Percentiles rank a stretch among this genome's conserved stretches.
Conservation (phyloP, 2,797 vertebrate species). For the Mallotus villosus region DNA sequence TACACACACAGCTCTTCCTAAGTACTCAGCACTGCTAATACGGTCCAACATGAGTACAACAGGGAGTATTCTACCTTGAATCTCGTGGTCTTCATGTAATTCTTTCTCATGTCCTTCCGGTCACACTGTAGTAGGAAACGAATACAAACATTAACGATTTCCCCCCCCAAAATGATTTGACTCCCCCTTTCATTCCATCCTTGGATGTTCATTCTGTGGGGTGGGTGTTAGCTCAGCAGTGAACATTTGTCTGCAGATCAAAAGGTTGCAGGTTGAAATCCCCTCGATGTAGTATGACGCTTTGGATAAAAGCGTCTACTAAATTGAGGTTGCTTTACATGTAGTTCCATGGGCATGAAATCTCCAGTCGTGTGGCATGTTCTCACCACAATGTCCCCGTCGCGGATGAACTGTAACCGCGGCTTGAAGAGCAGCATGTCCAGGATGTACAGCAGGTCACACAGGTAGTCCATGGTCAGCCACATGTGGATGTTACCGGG, state of each 20-base stretch:
- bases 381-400: slow-evolving; percentile 93
- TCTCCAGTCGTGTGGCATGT: neutral
- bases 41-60: neutral
- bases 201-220: neutral
- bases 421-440: slow-evolving; percentile 90
- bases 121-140: slow-evolving; percentile 74
- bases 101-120: slow-evolving; percentile 87
- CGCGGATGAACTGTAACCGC: slow-evolving; percentile 88
- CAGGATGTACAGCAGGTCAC: slow-evolving; percentile 90
- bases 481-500: slow-evolving; percentile 85
- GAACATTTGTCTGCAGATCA: too few relatives aligned
- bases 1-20: neutral
- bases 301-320: too few relatives aligned
- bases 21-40: too few relatives aligned
- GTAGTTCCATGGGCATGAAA: too few relatives aligned
- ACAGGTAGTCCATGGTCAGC: slow-evolving; percentile 89
- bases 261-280: too few relatives aligned
- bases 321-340: too few relatives aligned
- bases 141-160: neutral
- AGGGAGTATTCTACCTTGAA: slow-evolving; percentile 81
- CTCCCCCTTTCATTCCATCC: neutral
- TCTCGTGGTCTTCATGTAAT: slow-evolving; percentile 85
- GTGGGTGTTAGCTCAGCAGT: too few relatives aligned
- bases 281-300: too few relatives aligned
- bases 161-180: neutral